Percentiles rank a stretch among this genome's conserved stretches.
These are phyloP conservation scores for Quadroppia sp. DNA, from an alignment of 2,888 invertebrate genomes.

Conservation along the genomic window DNA sequence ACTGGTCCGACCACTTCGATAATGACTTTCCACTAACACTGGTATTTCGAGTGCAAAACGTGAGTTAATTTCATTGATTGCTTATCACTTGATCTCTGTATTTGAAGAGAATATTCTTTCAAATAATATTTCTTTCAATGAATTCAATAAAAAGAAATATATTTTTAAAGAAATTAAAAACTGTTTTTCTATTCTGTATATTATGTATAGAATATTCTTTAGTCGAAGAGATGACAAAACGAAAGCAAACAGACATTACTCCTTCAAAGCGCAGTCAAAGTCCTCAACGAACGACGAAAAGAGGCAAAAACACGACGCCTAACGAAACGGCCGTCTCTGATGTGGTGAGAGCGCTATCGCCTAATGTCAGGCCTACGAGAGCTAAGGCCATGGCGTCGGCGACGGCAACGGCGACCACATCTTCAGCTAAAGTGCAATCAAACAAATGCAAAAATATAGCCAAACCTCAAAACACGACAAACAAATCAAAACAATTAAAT, in stretches of 20 bases:
- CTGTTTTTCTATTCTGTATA: too few relatives aligned
- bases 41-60: neutral
- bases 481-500: constrained; percentile 15
- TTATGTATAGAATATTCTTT: too few relatives aligned
- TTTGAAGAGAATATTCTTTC: neutral
- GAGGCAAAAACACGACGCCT: neutral
- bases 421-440: constrained; percentile 17
- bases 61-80: constrained; percentile 33
- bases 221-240: neutral
- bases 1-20: neutral
- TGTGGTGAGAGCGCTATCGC: neutral
- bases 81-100: neutral
- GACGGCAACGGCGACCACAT: neutral
- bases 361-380: constrained; percentile 19
- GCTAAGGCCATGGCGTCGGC: neutral
- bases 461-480: neutral
- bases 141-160: neutral
- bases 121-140: neutral
- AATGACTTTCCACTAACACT: neutral
- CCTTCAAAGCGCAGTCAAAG: constrained; percentile 13
- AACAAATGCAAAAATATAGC: neutral
- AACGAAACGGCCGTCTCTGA: neutral
- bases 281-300: constrained; percentile 13
- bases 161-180: too few relatives aligned
- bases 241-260: constrained; percentile 1